Evolutionary conservation across 2,113 vertebrate genomes (phyloP).

Genomic region (Nyctereutes procyonoides): DNA sequence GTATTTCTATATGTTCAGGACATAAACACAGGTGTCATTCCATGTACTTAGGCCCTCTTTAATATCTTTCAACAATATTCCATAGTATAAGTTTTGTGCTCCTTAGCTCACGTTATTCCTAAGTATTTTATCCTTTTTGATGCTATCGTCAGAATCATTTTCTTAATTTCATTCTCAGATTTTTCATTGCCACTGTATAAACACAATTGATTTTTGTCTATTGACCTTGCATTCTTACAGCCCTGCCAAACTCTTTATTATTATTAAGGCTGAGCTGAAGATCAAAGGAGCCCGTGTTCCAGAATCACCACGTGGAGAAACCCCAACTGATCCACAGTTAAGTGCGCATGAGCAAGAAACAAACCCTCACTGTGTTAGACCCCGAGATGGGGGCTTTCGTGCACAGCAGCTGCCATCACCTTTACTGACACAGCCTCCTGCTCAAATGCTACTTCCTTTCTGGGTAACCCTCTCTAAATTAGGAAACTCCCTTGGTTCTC

Average conservation of each 20-base stretch:
- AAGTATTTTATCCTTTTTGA: not conserved
- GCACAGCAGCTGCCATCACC: not conserved
- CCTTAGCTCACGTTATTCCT: not conserved
- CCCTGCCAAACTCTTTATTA: not conserved
- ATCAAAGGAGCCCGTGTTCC: not conserved
- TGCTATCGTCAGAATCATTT: not conserved
- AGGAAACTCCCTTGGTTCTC: not conserved
- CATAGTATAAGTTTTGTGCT: not conserved
- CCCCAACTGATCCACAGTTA: not conserved
- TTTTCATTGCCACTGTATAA: not conserved
- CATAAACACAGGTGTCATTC: not conserved
- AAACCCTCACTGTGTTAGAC: rapidly evolving
- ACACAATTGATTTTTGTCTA: not conserved
- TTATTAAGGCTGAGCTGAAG: not conserved
- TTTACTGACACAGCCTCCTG: not conserved
- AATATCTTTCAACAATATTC: not conserved
- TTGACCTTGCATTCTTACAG: not conserved
- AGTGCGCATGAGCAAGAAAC: rapidly evolving
- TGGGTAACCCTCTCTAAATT: not conserved
- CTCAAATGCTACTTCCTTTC: too few species aligned
- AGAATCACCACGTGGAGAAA: too few species aligned
- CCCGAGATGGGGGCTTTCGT: rapidly evolving
- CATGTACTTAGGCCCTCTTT: not conserved
- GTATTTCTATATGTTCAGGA: not conserved
- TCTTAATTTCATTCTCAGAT: not conserved